phyloP scores from a whole-genome alignment of 2,797 vertebrate genomes.

The Hapalemur alaotrensis region DNA sequence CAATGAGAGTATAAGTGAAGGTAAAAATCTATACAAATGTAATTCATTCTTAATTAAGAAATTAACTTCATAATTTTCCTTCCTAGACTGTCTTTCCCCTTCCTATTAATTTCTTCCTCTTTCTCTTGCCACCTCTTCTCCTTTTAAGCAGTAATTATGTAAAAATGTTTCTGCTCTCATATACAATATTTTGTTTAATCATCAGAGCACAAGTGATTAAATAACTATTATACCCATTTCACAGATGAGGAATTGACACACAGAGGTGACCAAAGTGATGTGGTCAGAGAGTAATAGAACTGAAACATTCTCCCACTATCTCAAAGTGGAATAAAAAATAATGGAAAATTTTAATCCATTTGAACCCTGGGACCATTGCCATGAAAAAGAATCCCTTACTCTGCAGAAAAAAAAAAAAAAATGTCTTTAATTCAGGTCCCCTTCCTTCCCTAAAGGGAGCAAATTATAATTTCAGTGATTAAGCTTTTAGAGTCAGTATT shows the following conservation, averaged over 20 bases:
- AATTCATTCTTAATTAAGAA: background rate
- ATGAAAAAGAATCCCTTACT: constrained; percentile 34
- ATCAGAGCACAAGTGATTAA: background rate
- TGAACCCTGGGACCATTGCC: background rate
- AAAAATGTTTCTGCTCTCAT: background rate
- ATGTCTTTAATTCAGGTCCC: constrained; percentile 47
- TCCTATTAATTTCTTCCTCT: background rate
- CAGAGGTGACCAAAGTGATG: background rate
- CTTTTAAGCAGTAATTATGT: background rate
- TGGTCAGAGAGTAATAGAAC: background rate
- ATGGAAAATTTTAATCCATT: constrained; percentile 40
- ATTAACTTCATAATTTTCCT: background rate
- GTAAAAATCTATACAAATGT: background rate
- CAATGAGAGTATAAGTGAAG: background rate
- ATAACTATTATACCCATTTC: constrained; percentile 12
- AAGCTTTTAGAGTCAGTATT: constrained; percentile 51
- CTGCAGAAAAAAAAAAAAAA: background rate
- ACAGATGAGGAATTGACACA: background rate
- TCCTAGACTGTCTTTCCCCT: background rate
- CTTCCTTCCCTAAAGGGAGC: constrained; percentile 39
- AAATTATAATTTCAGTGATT: constrained; percentile 61
- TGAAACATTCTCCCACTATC: background rate
- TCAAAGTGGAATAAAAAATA: constrained; percentile 39
- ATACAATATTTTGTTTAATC: background rate
- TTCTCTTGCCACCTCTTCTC: background rate